Percentiles rank a stretch among this genome's conserved stretches.
These are phyloP conservation scores for Pseudocheirus occidentalis DNA, from an alignment of 2,797 vertebrate species.

Conservation along the genomic window DNA sequence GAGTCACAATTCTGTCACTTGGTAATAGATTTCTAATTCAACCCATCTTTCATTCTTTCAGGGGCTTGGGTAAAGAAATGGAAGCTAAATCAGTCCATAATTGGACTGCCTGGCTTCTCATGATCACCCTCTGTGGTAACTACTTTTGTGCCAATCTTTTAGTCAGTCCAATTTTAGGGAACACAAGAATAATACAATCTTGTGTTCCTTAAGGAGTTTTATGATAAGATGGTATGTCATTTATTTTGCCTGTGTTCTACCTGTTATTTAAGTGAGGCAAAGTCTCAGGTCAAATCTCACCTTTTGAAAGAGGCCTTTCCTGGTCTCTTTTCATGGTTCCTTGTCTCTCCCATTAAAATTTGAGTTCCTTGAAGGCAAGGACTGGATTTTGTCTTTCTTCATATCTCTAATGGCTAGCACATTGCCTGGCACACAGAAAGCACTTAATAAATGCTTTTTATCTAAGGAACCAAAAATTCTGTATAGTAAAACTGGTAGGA, in stretches of 20 bases:
- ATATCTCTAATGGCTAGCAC: background rate
- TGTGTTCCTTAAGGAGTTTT: background rate
- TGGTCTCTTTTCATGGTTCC: background rate
- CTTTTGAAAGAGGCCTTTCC: background rate
- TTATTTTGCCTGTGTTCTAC: background rate
- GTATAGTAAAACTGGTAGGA: background rate
- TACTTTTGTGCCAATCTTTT: background rate
- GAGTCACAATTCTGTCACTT: background rate
- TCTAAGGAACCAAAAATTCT: background rate
- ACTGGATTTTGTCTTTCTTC: background rate
- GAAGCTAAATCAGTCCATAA: background rate
- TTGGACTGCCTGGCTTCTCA: background rate
- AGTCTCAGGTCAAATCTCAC: background rate
- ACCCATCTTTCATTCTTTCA: background rate
- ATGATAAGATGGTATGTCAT: background rate
- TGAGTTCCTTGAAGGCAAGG: background rate
- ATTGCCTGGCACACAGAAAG: background rate
- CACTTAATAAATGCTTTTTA: background rate
- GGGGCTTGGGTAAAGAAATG: background rate
- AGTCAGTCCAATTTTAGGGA: background rate
- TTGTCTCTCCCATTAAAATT: background rate
- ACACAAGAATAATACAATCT: background rate
- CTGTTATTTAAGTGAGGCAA: background rate
- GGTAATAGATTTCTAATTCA: background rate
- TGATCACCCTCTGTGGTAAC: background rate